These are phyloP conservation scores for Cladopsammia gracilis DNA, from an alignment of 64 coral and sea anemone species.

Conservation along the genomic window DNA sequence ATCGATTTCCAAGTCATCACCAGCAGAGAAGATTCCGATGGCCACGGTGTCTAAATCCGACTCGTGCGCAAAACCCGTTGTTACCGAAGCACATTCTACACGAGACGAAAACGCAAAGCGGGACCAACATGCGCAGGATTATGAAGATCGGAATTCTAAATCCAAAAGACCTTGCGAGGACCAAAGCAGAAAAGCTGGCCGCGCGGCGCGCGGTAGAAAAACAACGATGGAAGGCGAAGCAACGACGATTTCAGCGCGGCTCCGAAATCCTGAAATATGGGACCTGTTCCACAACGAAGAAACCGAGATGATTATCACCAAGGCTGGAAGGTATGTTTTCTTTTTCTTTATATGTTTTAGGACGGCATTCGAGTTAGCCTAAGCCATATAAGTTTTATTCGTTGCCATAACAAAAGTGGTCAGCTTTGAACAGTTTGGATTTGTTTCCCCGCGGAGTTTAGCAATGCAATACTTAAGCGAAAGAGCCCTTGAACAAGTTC, in stretches of 20 bases:
- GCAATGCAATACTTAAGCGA: too few relatives aligned
- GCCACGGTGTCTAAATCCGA: background rate
- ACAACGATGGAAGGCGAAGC: conserved; percentile 28
- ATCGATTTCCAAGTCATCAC: background rate
- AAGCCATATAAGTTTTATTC: too few relatives aligned
- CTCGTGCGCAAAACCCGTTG: conserved; percentile 16
- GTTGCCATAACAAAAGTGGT: too few relatives aligned
- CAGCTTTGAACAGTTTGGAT: too few relatives aligned
- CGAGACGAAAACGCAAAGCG: conserved; percentile 1
- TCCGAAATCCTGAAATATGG: conserved; percentile 79
- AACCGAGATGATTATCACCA: conserved; percentile 95
- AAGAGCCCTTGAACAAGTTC: too few relatives aligned
- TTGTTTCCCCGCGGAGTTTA: too few relatives aligned
- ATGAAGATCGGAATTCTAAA: conserved; percentile 12
- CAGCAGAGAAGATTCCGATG: background rate
- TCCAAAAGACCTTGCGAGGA: conserved; percentile 3
- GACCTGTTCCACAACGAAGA: conserved; percentile 55
- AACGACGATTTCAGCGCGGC: conserved; percentile 65
- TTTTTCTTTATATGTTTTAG: background rate
- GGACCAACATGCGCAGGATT: background rate
- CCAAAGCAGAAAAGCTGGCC: background rate
- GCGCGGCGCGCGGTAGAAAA: background rate
- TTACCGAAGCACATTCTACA: conserved; percentile 4
- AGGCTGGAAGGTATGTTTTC: conserved; percentile 80
- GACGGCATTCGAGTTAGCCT: too few relatives aligned